phyloP scores from a whole-genome alignment of 2,888 invertebrate species.

The Priocnemis perturbator region DNA sequence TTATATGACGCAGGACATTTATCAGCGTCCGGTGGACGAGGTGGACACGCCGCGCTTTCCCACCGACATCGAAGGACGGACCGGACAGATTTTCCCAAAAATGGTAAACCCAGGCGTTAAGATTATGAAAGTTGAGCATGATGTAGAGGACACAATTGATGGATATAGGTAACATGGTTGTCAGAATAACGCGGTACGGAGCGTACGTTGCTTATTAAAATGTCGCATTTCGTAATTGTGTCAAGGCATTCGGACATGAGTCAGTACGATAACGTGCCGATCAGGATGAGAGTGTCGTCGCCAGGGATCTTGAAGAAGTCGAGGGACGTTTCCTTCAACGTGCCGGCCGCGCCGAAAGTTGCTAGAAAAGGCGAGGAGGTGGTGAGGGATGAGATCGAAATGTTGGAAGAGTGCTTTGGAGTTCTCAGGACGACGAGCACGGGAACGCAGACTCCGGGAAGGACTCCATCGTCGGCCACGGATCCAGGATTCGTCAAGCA shows the following conservation, averaged over 20 bases:
- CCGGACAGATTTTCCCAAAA: conserved; percentile 64
- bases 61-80: conserved; percentile 49
- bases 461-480: conserved; percentile 79
- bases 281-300: conserved; percentile 63
- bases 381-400: conserved; percentile 68
- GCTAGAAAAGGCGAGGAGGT: conserved; percentile 51
- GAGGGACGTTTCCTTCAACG: conserved; percentile 68
- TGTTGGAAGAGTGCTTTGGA: conserved; percentile 69
- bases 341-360: conserved; percentile 62
- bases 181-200: conserved; percentile 1
- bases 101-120: conserved; percentile 70
- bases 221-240: neutral
- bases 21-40: conserved; percentile 69
- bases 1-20: conserved; percentile 66
- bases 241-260: conserved; percentile 70
- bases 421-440: conserved; percentile 61
- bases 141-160: conserved; percentile 64
- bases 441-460: conserved; percentile 60
- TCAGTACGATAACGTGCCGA: conserved; percentile 73
- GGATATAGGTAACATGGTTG: conserved; percentile 60
- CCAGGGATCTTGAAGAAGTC: conserved; percentile 65
- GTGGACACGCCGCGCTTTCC: conserved; percentile 71
- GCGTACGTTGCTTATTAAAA: neutral
- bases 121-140: conserved; percentile 71
- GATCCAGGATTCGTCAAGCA: conserved; percentile 86